phyloP scores from a whole-genome alignment of 2,888 invertebrate genomes.

The Osedax frankpressi region DNA sequence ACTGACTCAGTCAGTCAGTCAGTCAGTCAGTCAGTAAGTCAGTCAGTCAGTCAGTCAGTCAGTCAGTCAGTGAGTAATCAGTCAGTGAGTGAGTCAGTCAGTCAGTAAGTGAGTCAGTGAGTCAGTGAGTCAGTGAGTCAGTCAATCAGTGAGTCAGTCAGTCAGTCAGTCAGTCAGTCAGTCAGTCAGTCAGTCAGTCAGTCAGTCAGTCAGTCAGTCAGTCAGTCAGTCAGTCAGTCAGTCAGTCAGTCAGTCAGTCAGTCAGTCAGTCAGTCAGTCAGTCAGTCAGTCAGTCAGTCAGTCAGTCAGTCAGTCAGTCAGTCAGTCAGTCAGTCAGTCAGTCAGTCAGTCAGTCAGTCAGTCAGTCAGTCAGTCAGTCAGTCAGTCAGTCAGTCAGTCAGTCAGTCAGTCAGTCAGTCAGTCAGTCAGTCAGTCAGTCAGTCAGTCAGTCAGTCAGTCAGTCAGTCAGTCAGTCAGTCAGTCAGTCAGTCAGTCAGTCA shows the following conservation, averaged over 20 bases:
- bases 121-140: constrained; percentile 4
- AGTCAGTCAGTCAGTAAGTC: constrained; percentile 15
- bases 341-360: constrained; percentile 22
- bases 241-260: constrained; percentile 23
- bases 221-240: constrained; percentile 24
- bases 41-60: constrained; percentile 25
- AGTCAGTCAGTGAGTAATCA: constrained; percentile 25
- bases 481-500: constrained; percentile 23
- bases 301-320: constrained; percentile 25
- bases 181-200: constrained; percentile 16
- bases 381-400: constrained; percentile 24
- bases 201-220: constrained; percentile 25
- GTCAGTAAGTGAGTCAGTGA: constrained; percentile 24
- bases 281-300: constrained; percentile 24
- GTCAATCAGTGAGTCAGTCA: background rate
- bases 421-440: constrained; percentile 24
- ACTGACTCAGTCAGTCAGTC: background rate
- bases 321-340: constrained; percentile 22
- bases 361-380: constrained; percentile 23
- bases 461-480: constrained; percentile 25
- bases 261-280: constrained; percentile 23
- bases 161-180: background rate
- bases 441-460: constrained; percentile 23
- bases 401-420: constrained; percentile 23
- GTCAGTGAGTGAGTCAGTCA: constrained; percentile 23